Conservation (phyloP, 2,888 invertebrate genomes). For the Vandiemenella viatica region DNA sequence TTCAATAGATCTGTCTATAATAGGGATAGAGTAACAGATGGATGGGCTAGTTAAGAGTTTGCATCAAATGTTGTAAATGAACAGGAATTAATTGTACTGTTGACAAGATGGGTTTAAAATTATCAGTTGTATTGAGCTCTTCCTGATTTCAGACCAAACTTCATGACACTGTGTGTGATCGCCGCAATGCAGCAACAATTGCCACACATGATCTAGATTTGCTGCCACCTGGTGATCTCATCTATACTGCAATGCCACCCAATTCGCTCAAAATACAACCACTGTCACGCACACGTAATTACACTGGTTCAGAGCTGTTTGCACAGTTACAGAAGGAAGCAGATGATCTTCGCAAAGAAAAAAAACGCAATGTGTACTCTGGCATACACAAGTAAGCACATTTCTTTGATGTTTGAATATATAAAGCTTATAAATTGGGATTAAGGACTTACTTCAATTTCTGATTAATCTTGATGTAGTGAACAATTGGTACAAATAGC, state of each 20-base stretch:
- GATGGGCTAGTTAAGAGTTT: too few relatives aligned
- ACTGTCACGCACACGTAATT: slow-evolving; percentile 40
- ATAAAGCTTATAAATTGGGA: neutral
- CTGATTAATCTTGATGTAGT: too few relatives aligned
- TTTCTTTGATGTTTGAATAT: neutral
- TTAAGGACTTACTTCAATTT: too few relatives aligned
- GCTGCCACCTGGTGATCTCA: slow-evolving; percentile 33
- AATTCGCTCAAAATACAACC: slow-evolving; percentile 49
- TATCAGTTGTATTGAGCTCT: too few relatives aligned
- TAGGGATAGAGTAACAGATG: too few relatives aligned
- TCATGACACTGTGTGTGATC: slow-evolving; percentile 60
- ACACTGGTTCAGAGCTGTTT: slow-evolving; percentile 52
- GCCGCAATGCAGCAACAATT: slow-evolving; percentile 61
- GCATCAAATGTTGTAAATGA: too few relatives aligned
- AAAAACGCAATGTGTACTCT: slow-evolving; percentile 65
- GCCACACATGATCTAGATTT: slow-evolving; percentile 60
- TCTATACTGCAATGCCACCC: slow-evolving; percentile 54
- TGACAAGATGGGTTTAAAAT: too few relatives aligned
- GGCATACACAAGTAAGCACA: slow-evolving; percentile 54
- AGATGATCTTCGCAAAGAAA: slow-evolving; percentile 63
- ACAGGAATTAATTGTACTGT: too few relatives aligned
- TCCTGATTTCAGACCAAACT: slow-evolving; percentile 47
- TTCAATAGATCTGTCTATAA: too few relatives aligned
- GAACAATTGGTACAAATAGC: too few relatives aligned
- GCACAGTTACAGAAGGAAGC: slow-evolving; percentile 57